Conservation (phyloP, 2,888 invertebrate genomes). For the Sinopyrophorus schimmeli region DNA sequence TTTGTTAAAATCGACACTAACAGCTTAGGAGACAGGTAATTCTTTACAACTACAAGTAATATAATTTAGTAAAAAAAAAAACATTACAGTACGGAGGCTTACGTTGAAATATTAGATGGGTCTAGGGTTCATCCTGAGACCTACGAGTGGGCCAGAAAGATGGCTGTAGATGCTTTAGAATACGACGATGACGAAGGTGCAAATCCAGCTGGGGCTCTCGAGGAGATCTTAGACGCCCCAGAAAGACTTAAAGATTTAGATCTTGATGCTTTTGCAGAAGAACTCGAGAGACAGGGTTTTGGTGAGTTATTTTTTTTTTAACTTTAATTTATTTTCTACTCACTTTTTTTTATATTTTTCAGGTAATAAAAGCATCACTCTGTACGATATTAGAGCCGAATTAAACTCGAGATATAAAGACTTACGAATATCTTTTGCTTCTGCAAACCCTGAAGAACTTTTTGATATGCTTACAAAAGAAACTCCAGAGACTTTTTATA, state of each 20-base stretch:
- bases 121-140: constrained; percentile 99
- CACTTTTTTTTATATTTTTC: constrained; percentile 15
- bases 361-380: constrained; percentile 86
- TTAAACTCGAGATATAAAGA: constrained; percentile 93
- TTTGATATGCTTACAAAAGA: constrained; percentile 97
- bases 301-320: constrained; percentile 33
- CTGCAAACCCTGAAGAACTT: constrained; percentile 82
- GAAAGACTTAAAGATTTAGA: constrained; percentile 94
- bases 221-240: constrained; percentile 95
- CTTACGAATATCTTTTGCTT: constrained; percentile 74
- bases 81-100: constrained; percentile 78
- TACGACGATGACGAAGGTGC: constrained; percentile 97
- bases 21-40: constrained; percentile 78
- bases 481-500: constrained; percentile 90
- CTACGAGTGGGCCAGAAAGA: constrained; percentile 99
- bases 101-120: constrained; percentile 94
- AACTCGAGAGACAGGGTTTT: constrained; percentile 82
- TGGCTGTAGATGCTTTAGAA: constrained; percentile 99
- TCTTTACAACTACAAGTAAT: no score
- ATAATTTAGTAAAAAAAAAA: not conserved
- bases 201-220: constrained; percentile 95
- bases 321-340: constrained; percentile 8
- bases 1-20: constrained; percentile 99
- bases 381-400: constrained; percentile 97
- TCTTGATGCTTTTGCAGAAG: constrained; percentile 97